Evolutionary conservation across 2,113 vertebrate species (phyloP).

Genomic region (Motacilla tschutschensis): DNA sequence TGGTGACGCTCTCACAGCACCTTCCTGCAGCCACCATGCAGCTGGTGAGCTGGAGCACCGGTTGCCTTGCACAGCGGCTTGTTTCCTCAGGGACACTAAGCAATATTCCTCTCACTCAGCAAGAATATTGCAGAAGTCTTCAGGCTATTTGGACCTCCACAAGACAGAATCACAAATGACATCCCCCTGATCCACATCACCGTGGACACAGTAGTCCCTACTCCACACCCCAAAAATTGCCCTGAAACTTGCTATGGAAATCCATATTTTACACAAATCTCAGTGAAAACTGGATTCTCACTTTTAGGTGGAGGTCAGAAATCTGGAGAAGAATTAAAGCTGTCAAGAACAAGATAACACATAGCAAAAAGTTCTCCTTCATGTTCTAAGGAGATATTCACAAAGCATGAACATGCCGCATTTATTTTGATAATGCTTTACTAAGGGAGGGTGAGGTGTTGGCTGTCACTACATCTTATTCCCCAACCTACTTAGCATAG

Average conservation of each 20-base stretch:
- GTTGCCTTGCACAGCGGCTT: background rate
- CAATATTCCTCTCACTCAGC: background rate
- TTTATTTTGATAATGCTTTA: background rate
- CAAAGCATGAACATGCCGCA: background rate
- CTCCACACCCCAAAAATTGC: background rate
- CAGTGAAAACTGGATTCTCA: background rate
- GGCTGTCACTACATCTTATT: rapidly evolving
- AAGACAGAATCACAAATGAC: background rate
- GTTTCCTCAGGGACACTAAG: rapidly evolving
- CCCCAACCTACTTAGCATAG: background rate
- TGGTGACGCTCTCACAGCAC: background rate
- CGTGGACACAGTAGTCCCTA: background rate
- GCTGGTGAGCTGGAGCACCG: background rate
- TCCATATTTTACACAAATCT: background rate
- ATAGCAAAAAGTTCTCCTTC: background rate
- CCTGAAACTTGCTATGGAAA: background rate
- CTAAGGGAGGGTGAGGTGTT: background rate
- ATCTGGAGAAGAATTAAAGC: background rate
- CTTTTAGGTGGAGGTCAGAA: background rate
- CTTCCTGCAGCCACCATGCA: background rate
- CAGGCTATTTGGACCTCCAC: background rate
- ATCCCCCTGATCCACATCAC: rapidly evolving
- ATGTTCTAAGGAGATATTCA: background rate
- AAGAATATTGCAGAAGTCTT: background rate
- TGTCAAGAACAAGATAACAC: background rate